Base-by-base conservation (phyloP, 92 coral and sea anemone genomes). In the Actinernus sp. region DNA sequence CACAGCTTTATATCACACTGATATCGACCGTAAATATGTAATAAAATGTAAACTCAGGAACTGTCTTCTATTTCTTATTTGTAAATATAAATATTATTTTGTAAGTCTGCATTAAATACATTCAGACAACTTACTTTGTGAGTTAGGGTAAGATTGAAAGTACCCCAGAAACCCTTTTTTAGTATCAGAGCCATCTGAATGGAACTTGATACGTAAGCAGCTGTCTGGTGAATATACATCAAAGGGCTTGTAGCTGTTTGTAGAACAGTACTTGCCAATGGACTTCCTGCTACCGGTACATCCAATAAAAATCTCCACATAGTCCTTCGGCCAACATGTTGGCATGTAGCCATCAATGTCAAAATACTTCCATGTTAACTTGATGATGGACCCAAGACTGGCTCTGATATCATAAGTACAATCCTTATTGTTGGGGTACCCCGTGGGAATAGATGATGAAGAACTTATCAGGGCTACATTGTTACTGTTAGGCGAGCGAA, bases 291-390 rank as follows among this genome's bases (percentile, higher is more conserved):
- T 10, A n/a, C n/a, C n/a, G n/a, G n/a, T n/a, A 32, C 95, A 88
- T 22, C 95, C 95, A 73, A 88, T 55, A 37, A 26, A 78, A 40
- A 88, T 58, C 28, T 88, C 84, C 67, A 88, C 90, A 56, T 78
- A 78, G 58, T 88, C 91, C 13, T 58, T 54, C 0, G 51, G 33
- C 17, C 47, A 34, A 43, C 91, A 88, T 3, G 25, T 9, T 5
- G 91, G 88, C 90, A 88, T 88, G 37, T 65, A 26, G 27, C 95
- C 87, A 28, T 84, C 78, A 31, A 84, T 57, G 29, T 84, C 91
- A 78, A 84, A 84, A 3, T 10, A 61, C 1, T 0, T n/a, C 91
- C 90, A 83, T 11, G 30, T 30, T 27, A 89, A 74, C 41, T 70
- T 84, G 24, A 89, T 40, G 23, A 54, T 70, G 1, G 2, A 6